These are phyloP conservation scores for Brachyhypopomus occidentalis DNA, from an alignment of 2,113 vertebrate species.

Conservation along the genomic window DNA sequence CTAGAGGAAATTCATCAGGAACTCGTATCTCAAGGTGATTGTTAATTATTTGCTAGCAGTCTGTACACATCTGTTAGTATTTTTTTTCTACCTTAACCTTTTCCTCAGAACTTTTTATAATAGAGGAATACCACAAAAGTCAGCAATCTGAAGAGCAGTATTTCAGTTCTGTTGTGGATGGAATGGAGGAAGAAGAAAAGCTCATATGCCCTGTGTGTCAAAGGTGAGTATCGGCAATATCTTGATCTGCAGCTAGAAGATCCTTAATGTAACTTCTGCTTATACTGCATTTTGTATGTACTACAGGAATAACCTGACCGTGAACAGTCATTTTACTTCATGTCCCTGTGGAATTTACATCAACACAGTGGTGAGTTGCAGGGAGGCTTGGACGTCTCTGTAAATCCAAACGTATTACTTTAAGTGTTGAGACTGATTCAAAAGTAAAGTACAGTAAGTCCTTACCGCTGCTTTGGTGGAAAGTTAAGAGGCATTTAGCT, in stretches of 20 bases:
- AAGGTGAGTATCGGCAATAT: constrained; percentile 71
- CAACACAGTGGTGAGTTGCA: constrained; percentile 68
- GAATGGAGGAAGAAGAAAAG: constrained; percentile 70
- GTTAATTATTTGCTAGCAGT: neutral
- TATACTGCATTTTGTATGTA: neutral
- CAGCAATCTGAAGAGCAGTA: constrained; percentile 84
- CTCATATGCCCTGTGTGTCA: constrained; percentile 89
- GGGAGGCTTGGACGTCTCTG: neutral
- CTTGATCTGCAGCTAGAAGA: neutral
- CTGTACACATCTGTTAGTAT: no score
- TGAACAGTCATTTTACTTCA: constrained; percentile 70
- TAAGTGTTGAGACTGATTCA: no score
- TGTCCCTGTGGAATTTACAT: constrained; percentile 75
- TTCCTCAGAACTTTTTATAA: constrained; percentile 78
- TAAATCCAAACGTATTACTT: neutral
- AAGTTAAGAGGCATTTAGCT: no score
- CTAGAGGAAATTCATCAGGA: constrained; percentile 92
- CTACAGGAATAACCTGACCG: constrained; percentile 70
- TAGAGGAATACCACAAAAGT: constrained; percentile 83
- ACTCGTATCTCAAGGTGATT: constrained; percentile 80
- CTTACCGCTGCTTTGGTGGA: no score
- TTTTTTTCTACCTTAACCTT: constrained; percentile 11
- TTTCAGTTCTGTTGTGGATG: constrained; percentile 78
- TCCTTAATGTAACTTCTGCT: neutral
- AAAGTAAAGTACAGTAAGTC: no score